A percentile compares a stretch with the other conserved stretches of the same genome.
Conservation (phyloP, 2,113 vertebrate species). For the Salvelinus alpinus region DNA sequence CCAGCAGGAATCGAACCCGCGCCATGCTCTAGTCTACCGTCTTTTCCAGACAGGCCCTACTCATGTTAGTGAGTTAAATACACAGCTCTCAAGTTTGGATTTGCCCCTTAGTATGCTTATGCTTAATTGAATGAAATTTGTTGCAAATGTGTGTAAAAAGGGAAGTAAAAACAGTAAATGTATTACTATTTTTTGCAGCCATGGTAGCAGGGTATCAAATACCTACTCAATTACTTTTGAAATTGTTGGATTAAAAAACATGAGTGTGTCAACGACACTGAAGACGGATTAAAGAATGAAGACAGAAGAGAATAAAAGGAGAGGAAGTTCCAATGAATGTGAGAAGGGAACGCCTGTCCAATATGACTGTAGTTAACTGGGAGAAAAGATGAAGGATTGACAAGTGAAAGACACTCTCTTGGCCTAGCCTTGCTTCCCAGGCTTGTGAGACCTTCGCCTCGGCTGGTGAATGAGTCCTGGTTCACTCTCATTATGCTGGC, state of each 20-base stretch:
- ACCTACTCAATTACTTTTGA: conserved; percentile 61
- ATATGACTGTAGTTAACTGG: conserved; percentile 35
- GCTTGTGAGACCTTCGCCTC: not conserved
- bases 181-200: conserved; percentile 14
- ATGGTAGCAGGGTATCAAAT: conserved; percentile 50
- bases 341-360: conserved; percentile 34
- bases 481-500: conserved; percentile 39
- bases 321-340: conserved; percentile 28
- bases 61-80: too few relatives aligned
- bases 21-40: too few relatives aligned
- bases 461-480: not conserved
- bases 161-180: not conserved
- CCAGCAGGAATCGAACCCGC: too few relatives aligned
- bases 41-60: too few relatives aligned
- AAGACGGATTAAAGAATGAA: conserved; percentile 21
- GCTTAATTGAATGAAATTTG: not conserved
- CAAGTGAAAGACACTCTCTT: conserved; percentile 33
- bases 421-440: conserved; percentile 27
- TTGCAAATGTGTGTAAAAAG: too few relatives aligned
- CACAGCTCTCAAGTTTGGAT: too few relatives aligned
- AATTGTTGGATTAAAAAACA: conserved; percentile 57
- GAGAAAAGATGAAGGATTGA: conserved; percentile 16
- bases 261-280: conserved; percentile 39
- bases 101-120: too few relatives aligned
- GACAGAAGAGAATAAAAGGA: conserved; percentile 12